These are phyloP conservation scores for Aplochiton taeniatus DNA, from an alignment of 2,797 vertebrate species.

Conservation along the genomic window DNA sequence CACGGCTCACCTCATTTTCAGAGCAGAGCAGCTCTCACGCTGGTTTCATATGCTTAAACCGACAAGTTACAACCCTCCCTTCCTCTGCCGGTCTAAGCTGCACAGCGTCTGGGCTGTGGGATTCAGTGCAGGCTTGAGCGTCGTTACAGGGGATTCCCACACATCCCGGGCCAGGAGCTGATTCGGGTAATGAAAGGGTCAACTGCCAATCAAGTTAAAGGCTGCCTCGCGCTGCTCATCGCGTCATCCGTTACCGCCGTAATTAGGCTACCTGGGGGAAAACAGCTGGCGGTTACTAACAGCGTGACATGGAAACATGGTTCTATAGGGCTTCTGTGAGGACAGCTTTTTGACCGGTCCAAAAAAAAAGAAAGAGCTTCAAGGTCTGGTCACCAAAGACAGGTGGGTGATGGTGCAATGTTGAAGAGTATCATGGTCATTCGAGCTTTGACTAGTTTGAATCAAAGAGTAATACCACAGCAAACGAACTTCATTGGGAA, in stretches of 20 bases:
- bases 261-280: slow-evolving; percentile 50
- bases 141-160: slow-evolving; percentile 22
- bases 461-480: background rate
- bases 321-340: background rate
- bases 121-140: background rate
- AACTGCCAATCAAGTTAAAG: slow-evolving; percentile 71
- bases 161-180: slow-evolving; percentile 23
- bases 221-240: slow-evolving; percentile 53
- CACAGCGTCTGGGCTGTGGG: slow-evolving; percentile 3
- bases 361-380: too few relatives aligned
- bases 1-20: slow-evolving; percentile 15
- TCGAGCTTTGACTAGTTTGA: background rate
- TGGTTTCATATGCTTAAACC: slow-evolving; percentile 44
- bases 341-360: background rate
- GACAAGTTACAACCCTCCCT: background rate
- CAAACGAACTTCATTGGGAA: background rate
- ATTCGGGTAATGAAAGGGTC: slow-evolving; percentile 54
- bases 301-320: background rate
- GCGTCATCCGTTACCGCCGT: slow-evolving; percentile 39
- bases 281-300: slow-evolving; percentile 17
- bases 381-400: too few relatives aligned
- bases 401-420: too few relatives aligned
- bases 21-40: slow-evolving; percentile 35
- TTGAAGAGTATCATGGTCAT: background rate
- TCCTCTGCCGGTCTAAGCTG: background rate